Percentiles rank a stretch among this genome's conserved stretches.
These are phyloP conservation scores for Passer montanus DNA, from an alignment of 2,113 vertebrate genomes.

Conservation along the genomic window DNA sequence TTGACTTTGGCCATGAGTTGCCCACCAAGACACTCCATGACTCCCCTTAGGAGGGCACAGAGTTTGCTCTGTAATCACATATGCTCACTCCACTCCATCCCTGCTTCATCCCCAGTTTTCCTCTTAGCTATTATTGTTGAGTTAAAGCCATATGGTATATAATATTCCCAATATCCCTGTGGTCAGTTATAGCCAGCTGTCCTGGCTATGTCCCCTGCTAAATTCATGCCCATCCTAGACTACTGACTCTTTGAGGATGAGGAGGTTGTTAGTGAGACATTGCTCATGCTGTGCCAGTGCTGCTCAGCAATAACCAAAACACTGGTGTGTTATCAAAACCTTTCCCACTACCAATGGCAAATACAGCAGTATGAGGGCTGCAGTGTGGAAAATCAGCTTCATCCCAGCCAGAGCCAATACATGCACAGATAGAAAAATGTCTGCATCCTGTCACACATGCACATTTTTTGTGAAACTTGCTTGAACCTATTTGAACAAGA, in stretches of 20 bases:
- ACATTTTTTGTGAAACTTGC: not conserved
- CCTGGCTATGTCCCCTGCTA: not conserved
- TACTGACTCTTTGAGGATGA: not conserved
- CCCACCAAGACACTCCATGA: not conserved
- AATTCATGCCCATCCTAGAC: not conserved
- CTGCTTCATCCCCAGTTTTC: not conserved
- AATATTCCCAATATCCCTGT: not conserved
- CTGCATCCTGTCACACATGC: not conserved
- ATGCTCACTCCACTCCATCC: not conserved
- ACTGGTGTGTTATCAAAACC: not conserved
- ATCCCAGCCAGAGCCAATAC: not conserved
- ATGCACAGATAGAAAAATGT: not conserved
- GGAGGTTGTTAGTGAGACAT: not conserved
- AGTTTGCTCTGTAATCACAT: not conserved
- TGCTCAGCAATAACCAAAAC: not conserved
- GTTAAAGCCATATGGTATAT: not conserved
- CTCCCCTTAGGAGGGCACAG: not conserved
- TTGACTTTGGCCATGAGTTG: not conserved
- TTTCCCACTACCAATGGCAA: not conserved
- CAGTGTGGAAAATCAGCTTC: not conserved
- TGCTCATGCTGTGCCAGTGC: accelerated
- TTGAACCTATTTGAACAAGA: not conserved
- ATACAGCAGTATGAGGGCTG: not conserved
- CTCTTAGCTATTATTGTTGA: not conserved
- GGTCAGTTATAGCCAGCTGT: not conserved